Percentiles rank a stretch among this genome's conserved stretches.
phyloP scores from a whole-genome alignment of 2,113 vertebrate species.

The Halichoerus grypus region DNA sequence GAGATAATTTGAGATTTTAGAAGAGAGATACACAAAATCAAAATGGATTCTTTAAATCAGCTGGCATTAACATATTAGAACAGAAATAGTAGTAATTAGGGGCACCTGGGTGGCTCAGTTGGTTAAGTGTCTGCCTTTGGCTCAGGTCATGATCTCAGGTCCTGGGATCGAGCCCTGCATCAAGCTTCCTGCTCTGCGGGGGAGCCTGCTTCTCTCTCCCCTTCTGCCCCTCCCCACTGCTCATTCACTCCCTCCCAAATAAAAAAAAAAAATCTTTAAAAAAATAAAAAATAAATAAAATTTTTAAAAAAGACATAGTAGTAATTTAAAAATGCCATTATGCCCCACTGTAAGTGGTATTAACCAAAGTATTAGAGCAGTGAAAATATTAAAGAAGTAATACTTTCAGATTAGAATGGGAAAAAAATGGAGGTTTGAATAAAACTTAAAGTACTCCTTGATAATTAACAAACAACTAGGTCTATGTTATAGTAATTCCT shows the following conservation, averaged over 20 bases:
- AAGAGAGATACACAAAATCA: constrained; percentile 39
- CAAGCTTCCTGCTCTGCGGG: no score
- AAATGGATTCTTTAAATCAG: background rate
- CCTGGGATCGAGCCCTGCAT: no score
- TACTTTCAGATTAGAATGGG: background rate
- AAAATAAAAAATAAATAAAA: background rate
- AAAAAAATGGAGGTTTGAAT: background rate
- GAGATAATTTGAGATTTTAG: constrained; percentile 62
- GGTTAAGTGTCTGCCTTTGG: no score
- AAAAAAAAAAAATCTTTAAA: no score
- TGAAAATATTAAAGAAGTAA: background rate
- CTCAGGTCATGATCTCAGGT: no score
- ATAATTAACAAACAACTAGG: background rate
- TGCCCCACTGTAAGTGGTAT: background rate
- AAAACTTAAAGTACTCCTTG: constrained; percentile 43
- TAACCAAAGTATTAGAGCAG: background rate
- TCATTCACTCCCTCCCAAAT: no score
- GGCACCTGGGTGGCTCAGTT: background rate
- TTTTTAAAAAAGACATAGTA: background rate
- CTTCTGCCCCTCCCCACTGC: no score
- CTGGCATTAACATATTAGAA: constrained; percentile 29
- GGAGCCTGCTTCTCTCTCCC: no score
- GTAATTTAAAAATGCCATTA: constrained; percentile 12
- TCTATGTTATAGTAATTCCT: background rate
- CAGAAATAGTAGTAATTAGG: background rate